Base-by-base conservation (phyloP, 2,113 vertebrate genomes). In the Delphinus delphis region DNA sequence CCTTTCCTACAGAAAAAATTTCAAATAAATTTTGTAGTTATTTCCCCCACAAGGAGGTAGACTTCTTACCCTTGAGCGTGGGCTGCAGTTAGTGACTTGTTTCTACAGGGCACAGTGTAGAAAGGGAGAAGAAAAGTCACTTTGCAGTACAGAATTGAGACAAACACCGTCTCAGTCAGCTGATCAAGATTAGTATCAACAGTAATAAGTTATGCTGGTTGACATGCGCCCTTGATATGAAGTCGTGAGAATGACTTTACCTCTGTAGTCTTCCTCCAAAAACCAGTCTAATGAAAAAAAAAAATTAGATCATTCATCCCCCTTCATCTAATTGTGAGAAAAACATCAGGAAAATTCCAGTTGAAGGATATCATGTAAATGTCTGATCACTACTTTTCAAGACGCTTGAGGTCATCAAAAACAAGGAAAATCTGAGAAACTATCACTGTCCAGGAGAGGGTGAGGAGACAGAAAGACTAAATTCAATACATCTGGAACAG, bases 11-110 rank as follows among this genome's bases (percentile, higher is more conserved):
- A n/a, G 25, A 53, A 17, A 5, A 5, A 86, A 77, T 68, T 90
- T 8, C 7, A 53, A 33, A 41, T 87, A 67, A 41, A 38, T 79
- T 11, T 18, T 44, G 23, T 23, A 68, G 26, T 28, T 14, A 33
- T 36, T 83, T 44, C 14, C 38, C 28, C 2, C 6, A 70, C 4
- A 10, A 21, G 4, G 1, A 58, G 0, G 15, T 38, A 2, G 23
- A 73, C 9, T 80, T 17, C n/a, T 7, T 79, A 4, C 2, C 8
- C 36, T 14, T 20, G 23, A 73, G n/a, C 13, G 20, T 26, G 17
- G 47, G 25, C 9, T 58, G 7, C 17, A 13, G 13, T 77, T 44
- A 41, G 14, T 53, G 14, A 44, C 21, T 62, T 83, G 13, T 9
- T 55, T n/a, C 26, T 20, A 36, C 25, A 87, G 6, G 4, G 3